These are phyloP conservation scores for Morone saxatilis DNA, from an alignment of 2,113 vertebrate species.

Conservation along the genomic window DNA sequence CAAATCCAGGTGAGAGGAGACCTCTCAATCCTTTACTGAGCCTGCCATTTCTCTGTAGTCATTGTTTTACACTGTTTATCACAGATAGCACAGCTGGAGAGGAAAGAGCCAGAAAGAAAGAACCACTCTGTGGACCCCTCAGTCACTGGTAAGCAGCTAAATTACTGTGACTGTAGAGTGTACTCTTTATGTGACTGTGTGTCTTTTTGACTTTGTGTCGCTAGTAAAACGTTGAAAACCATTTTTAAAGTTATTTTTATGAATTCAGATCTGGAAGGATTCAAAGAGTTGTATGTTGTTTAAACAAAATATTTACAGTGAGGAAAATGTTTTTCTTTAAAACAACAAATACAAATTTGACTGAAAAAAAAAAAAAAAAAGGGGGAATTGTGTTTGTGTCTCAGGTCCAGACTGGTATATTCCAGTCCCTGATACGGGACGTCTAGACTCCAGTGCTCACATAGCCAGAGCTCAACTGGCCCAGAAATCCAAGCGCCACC, in stretches of 20 bases:
- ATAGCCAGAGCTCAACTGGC: conserved; percentile 91
- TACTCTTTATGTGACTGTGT: not conserved
- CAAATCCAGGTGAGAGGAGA: conserved; percentile 69
- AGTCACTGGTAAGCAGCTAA: conserved; percentile 69
- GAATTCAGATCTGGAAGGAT: not conserved
- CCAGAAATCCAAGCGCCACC: conserved; percentile 90
- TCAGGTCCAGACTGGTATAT: conserved; percentile 73
- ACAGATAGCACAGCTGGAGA: conserved; percentile 71
- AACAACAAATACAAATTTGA: conserved; percentile 3
- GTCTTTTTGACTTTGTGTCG: not conserved
- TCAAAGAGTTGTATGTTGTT: not conserved
- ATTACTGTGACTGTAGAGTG: not conserved
- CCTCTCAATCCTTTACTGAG: not conserved
- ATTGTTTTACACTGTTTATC: conserved; percentile 29
- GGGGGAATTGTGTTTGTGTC: not conserved
- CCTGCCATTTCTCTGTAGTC: conserved; percentile 13
- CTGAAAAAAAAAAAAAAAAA: not conserved
- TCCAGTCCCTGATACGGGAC: conserved; percentile 86
- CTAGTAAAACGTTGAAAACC: not conserved
- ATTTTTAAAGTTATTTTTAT: too few species aligned
- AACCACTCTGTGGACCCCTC: conserved; percentile 67
- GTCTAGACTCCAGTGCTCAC: conserved; percentile 90
- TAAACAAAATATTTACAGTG: not conserved
- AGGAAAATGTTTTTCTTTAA: too few species aligned
- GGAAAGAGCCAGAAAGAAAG: conserved; percentile 55